phyloP scores from a whole-genome alignment of 2,888 invertebrate genomes.

The Brachyopa scutellaris region DNA sequence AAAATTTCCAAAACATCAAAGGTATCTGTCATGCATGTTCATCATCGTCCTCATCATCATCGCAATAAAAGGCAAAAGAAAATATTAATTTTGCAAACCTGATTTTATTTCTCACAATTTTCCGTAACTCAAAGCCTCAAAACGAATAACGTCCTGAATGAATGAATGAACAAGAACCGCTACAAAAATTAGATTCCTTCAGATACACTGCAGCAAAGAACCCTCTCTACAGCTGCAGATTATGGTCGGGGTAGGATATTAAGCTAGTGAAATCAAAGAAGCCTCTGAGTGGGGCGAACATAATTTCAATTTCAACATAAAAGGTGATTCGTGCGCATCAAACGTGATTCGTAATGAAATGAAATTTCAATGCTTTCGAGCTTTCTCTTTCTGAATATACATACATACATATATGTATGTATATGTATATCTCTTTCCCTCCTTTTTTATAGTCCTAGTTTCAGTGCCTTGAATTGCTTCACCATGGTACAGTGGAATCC shows the following conservation, averaged over 20 bases:
- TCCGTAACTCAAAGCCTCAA: slow-evolving; percentile 14
- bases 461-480: slow-evolving; percentile 12
- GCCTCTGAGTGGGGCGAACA: slow-evolving; percentile 71
- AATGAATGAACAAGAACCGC: slow-evolving; percentile 16
- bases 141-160: slow-evolving; percentile 25
- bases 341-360: slow-evolving; percentile 80
- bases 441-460: neutral
- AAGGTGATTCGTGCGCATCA: slow-evolving; percentile 81
- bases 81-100: slow-evolving; percentile 31
- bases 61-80: neutral
- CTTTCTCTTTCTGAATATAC: neutral
- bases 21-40: too few species aligned
- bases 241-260: neutral
- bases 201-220: neutral
- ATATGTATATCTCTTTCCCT: too few species aligned
- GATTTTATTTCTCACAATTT: slow-evolving; percentile 22
- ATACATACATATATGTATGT: too few species aligned
- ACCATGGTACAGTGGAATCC: slow-evolving; percentile 1
- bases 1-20: too few species aligned
- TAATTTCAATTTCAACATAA: slow-evolving; percentile 80
- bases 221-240: too few species aligned
- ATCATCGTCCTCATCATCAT: too few species aligned
- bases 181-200: slow-evolving; percentile 14
- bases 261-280: slow-evolving; percentile 8
- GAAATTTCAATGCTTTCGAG: slow-evolving; percentile 43